Evolutionary conservation across 2,113 vertebrate genomes (phyloP), one percentile per base, ranked within the genome.

Genomic region (Pipra filicauda): DNA sequence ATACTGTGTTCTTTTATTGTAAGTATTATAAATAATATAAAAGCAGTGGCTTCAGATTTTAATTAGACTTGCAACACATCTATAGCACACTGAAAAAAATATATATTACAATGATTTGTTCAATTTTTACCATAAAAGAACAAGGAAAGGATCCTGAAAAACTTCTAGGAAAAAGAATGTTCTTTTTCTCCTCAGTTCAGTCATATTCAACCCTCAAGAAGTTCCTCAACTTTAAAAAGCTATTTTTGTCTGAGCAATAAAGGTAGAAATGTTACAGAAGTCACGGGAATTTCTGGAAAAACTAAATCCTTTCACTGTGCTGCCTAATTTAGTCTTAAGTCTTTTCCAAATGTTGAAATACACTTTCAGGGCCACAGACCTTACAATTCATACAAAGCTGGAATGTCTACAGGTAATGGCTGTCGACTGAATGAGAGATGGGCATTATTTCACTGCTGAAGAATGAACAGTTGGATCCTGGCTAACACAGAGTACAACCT

Each of bases 181-280:
- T 87, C 80, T 72, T 75, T 87, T 82, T 62, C 54, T 74, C 35
- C n/a, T 82, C 74, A 52, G 41, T 82, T 93, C 69, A 64, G 65
- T 78, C 54, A 71, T 54, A 72, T 74, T 85, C 46, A 71, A 70
- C 69, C 41, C 39, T 93, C 66, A 77, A 76, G 73, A 91, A 80
- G 44, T 91, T 90, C 43, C 79, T 94, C 75, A 93, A 67, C 71
- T 97, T 83, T 11, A 61, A 80, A 89, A 93, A 90, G 31, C 64
- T 94, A 94, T 89, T 96, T 97, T 93, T 91, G 37, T 82, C 66
- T 70, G 66, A 72, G 74, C 55, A 62, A 37, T 73, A 81, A 90
- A 92, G 76, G 88, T 58, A 94, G 24, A 67, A 57, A 85, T 70
- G 75, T 86, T 95, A 87, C 43, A 95, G 85, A 76, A 93, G 79